phyloP scores from a whole-genome alignment of 2,113 vertebrate genomes.

The Pristiophorus japonicus region DNA sequence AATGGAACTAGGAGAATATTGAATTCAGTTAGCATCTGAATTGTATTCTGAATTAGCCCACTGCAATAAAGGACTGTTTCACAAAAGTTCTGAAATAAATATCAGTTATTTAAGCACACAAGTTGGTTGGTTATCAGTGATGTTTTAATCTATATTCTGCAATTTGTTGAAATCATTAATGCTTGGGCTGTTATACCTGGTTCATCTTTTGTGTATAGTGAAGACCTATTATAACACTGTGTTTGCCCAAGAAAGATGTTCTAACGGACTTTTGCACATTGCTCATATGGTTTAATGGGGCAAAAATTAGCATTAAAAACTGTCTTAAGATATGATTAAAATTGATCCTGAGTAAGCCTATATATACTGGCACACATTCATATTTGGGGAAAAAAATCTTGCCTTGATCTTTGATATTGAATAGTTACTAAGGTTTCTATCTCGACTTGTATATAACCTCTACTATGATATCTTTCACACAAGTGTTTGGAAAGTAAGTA shows the following conservation, averaged over 20 bases:
- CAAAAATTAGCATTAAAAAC: background rate
- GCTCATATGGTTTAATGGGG: background rate
- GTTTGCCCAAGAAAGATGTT: background rate
- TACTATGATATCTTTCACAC: background rate
- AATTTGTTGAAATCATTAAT: background rate
- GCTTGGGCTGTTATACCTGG: background rate
- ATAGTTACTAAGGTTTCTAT: background rate
- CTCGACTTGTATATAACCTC: background rate
- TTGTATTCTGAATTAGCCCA: background rate
- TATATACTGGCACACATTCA: background rate
- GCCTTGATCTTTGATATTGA: background rate
- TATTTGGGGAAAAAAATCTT: background rate
- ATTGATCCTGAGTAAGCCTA: background rate
- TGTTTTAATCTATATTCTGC: background rate
- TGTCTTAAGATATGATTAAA: background rate
- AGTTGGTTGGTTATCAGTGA: background rate
- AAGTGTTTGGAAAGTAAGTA: background rate
- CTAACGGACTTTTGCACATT: background rate
- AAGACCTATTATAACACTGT: background rate
- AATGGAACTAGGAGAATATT: background rate
- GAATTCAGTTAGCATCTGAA: background rate
- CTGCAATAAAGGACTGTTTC: background rate
- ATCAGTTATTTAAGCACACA: background rate
- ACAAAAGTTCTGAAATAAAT: background rate
- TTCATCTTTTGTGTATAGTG: background rate